Evolutionary conservation across 2,113 vertebrate genomes (phyloP).

Genomic region (Sceloporus undulatus): DNA sequence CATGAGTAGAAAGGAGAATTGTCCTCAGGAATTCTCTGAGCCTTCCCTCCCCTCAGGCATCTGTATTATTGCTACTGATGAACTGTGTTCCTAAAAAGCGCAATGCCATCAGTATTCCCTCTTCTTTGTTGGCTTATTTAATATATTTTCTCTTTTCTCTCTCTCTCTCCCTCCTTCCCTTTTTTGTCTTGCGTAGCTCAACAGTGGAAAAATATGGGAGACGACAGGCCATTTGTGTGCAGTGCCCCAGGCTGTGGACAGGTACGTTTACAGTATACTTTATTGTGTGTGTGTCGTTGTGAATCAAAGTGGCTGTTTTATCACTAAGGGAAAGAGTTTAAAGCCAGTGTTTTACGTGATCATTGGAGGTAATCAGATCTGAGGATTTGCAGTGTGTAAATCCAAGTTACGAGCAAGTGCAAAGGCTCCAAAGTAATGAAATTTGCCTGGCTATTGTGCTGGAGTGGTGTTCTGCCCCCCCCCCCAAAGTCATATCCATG

Average conservation of each 20-base stretch:
- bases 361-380: slow-evolving; percentile 73
- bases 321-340: slow-evolving; percentile 76
- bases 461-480: slow-evolving; percentile 61
- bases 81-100: slow-evolving; percentile 46
- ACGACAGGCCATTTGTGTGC: slow-evolving; percentile 98
- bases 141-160: slow-evolving; percentile 57
- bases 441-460: slow-evolving; percentile 61
- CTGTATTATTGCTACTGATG: slow-evolving; percentile 43
- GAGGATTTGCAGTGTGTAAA: slow-evolving; percentile 73
- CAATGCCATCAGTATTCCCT: slow-evolving; percentile 46
- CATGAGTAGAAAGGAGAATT: not conserved
- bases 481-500: slow-evolving; percentile 27
- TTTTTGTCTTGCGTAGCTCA: slow-evolving; percentile 68
- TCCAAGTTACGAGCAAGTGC: slow-evolving; percentile 71
- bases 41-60: not conserved
- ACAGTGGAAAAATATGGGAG: slow-evolving; percentile 87
- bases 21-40: not conserved
- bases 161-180: not conserved
- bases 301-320: slow-evolving; percentile 81
- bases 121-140: slow-evolving; percentile 56
- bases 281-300: slow-evolving; percentile 70
- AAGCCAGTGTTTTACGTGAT: slow-evolving; percentile 70
- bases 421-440: slow-evolving; percentile 67
- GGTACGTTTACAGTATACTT: slow-evolving; percentile 84
- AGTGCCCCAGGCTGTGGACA: slow-evolving; percentile 95